These are phyloP conservation scores for Macaria notata DNA, from an alignment of 2,888 invertebrate species.

Conservation along the genomic window DNA sequence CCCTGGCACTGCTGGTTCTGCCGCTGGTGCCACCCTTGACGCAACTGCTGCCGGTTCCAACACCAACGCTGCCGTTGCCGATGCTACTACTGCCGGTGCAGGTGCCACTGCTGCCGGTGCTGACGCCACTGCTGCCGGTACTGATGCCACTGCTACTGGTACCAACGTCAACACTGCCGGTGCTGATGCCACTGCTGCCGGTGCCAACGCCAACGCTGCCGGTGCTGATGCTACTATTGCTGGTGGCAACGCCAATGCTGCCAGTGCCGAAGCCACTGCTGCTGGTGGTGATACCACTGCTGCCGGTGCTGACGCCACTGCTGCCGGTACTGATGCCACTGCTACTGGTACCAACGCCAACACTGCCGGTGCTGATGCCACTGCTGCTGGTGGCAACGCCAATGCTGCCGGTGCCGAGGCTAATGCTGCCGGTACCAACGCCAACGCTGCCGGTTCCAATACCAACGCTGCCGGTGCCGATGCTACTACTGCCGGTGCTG, in stretches of 20 bases:
- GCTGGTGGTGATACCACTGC: conserved; percentile 3
- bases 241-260: conserved; percentile 10
- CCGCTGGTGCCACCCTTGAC: neutral
- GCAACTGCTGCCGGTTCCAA: conserved; percentile 2
- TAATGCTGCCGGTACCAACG: conserved; percentile 2
- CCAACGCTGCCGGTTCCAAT: neutral
- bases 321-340: neutral
- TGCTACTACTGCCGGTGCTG: neutral
- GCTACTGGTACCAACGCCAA: neutral
- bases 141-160: neutral
- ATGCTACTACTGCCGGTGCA: neutral
- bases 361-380: conserved; percentile 1
- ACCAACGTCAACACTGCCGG: neutral
- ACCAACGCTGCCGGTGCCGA: no score
- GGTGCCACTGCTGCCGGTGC: neutral
- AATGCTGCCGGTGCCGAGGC: neutral
- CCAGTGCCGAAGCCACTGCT: conserved; percentile 1
- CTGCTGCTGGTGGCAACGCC: conserved; percentile 1
- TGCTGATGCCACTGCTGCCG: conserved; percentile 2
- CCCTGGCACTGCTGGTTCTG: neutral
- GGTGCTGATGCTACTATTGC: conserved; percentile 1
- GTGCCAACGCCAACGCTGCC: neutral
- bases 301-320: neutral
- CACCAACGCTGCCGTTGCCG: neutral
- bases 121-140: neutral